Conservation (phyloP, 2,888 invertebrate genomes). For the Gandaritis pyraliata region DNA sequence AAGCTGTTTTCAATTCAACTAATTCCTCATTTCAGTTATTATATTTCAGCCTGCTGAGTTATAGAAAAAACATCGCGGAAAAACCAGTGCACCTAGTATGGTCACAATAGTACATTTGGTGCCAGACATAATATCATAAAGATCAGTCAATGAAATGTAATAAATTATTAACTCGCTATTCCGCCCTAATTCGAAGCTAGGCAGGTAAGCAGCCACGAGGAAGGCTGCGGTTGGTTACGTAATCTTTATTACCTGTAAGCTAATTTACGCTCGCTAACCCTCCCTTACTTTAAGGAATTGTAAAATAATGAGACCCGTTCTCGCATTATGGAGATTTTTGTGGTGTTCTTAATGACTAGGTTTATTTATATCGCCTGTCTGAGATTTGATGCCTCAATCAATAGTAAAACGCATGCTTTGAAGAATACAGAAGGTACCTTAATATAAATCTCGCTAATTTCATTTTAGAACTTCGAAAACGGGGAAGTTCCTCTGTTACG, state of each 20-base stretch:
- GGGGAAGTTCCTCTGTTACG: constrained; percentile 29
- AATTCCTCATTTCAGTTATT: too few species aligned
- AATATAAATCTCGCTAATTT: neutral
- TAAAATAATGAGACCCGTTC: constrained; percentile 20
- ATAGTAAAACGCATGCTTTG: neutral
- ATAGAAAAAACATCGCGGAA: too few species aligned
- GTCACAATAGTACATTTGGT: too few species aligned
- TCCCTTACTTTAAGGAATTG: constrained; percentile 29
- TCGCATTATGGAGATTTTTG: constrained; percentile 13
- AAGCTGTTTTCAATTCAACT: too few species aligned
- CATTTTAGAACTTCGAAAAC: constrained; percentile 2
- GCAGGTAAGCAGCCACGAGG: constrained; percentile 39
- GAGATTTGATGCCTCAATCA: neutral
- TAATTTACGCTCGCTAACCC: constrained; percentile 40
- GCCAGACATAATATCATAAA: neutral
- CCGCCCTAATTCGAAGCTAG: constrained; percentile 34
- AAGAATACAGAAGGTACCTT: too few species aligned
- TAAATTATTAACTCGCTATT: constrained; percentile 31
- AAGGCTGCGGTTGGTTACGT: constrained; percentile 46
- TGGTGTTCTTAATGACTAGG: neutral
- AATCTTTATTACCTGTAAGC: constrained; percentile 46
- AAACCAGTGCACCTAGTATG: too few species aligned
- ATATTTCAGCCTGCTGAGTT: too few species aligned
- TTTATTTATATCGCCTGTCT: neutral
- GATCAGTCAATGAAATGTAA: constrained; percentile 25